Conservation (phyloP, 2,797 vertebrate genomes). For the Pipistrellus pygmaeus region DNA sequence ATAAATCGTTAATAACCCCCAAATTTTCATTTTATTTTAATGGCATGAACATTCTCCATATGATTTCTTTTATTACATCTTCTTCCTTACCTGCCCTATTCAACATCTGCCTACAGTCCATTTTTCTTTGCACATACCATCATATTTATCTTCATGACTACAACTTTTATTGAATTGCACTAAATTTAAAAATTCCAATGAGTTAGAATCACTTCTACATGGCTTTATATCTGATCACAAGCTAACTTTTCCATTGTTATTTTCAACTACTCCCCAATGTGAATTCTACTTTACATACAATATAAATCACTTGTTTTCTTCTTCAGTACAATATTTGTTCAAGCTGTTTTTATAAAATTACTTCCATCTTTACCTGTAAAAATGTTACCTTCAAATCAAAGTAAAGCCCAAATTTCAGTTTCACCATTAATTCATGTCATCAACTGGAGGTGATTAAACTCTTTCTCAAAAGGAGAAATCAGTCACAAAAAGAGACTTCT, state of each 20-base stretch:
- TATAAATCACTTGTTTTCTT: not conserved
- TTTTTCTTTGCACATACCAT: constrained; percentile 6
- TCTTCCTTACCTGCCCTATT: not conserved
- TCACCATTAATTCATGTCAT: not conserved
- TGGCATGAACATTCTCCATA: not conserved
- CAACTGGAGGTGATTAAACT: not conserved
- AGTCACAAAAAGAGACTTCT: not conserved
- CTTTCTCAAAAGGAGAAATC: not conserved
- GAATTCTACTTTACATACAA: not conserved
- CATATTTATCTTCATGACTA: not conserved
- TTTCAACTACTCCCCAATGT: constrained; percentile 37
- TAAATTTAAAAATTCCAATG: not conserved
- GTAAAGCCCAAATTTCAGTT: not conserved
- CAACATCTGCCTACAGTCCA: not conserved
- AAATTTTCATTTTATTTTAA: constrained; percentile 26
- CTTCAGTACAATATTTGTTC: not conserved
- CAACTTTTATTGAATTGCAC: not conserved
- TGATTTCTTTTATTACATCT: not conserved
- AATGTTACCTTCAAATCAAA: not conserved
- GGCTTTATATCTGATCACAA: not conserved
- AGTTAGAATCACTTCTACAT: not conserved
- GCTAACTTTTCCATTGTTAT: not conserved
- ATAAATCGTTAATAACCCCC: not conserved
- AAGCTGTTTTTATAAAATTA: not conserved
- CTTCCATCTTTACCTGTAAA: not conserved